These are phyloP conservation scores for Ceratina calcarata DNA, from an alignment of 1,140 invertebrate genomes.

Conservation along the genomic window DNA sequence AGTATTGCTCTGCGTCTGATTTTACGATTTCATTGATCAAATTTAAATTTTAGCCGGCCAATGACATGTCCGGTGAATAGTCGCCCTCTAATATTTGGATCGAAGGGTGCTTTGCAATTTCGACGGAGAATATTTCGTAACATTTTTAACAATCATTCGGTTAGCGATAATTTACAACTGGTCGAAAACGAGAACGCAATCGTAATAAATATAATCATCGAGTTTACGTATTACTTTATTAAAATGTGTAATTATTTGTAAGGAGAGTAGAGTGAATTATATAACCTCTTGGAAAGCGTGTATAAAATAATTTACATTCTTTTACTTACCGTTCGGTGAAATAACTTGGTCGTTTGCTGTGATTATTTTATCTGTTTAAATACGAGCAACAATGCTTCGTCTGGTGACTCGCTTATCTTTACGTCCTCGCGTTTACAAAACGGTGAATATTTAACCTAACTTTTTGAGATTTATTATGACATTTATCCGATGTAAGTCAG, in stretches of 20 bases:
- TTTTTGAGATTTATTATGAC: neutral
- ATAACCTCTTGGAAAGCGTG: constrained; percentile 26
- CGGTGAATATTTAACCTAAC: constrained; percentile 60
- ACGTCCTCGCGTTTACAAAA: constrained; percentile 60
- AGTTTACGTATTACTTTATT: neutral
- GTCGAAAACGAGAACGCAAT: neutral
- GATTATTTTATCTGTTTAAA: neutral
- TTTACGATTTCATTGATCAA: too few relatives aligned
- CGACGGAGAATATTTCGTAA: neutral
- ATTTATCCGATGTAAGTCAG: neutral
- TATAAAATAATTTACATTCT: neutral
- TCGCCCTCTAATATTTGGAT: neutral
- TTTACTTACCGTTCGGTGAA: neutral
- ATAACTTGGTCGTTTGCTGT: neutral
- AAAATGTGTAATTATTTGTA: constrained; percentile 1
- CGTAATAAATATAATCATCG: neutral
- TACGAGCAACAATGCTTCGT: constrained; percentile 67
- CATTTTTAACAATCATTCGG: neutral
- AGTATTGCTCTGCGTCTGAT: neutral
- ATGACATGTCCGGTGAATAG: too few relatives aligned
- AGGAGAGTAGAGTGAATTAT: constrained; percentile 41
- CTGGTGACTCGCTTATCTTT: constrained; percentile 61
- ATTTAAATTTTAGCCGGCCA: too few relatives aligned
- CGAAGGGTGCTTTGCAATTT: neutral
- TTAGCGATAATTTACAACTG: neutral